Conservation (phyloP, 2,113 vertebrate genomes). For the Bos indicus region DNA sequence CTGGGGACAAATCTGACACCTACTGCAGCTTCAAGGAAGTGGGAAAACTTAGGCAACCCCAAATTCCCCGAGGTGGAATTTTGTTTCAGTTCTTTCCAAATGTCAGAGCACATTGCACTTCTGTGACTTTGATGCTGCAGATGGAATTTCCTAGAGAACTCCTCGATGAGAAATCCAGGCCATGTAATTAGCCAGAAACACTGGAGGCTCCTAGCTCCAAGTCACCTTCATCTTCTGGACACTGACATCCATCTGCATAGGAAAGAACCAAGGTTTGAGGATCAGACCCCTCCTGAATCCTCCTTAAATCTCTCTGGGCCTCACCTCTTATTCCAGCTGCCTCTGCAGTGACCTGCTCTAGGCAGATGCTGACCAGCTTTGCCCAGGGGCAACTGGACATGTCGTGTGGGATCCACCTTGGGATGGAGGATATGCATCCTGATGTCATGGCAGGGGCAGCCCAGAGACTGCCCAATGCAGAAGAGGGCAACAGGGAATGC, state of each 20-base stretch:
- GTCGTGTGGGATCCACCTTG: rapidly evolving
- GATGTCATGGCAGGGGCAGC: neutral
- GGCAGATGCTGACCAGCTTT: neutral
- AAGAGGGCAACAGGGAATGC: neutral
- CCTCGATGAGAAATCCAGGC: neutral
- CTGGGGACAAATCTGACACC: neutral
- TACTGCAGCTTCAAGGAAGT: neutral
- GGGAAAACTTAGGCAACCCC: neutral
- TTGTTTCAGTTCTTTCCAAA: neutral
- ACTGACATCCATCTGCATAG: neutral
- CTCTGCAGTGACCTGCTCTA: neutral
- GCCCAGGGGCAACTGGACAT: rapidly evolving
- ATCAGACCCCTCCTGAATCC: rapidly evolving
- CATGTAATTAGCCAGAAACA: neutral
- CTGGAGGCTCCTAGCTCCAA: neutral
- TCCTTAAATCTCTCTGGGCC: neutral
- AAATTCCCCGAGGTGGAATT: neutral
- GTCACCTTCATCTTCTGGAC: neutral
- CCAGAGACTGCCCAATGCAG: neutral
- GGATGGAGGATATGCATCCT: neutral
- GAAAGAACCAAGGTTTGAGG: neutral
- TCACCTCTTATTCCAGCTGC: neutral
- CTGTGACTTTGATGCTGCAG: neutral
- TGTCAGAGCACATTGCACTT: neutral
- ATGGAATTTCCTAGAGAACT: neutral